Evolutionary conservation across 2,888 invertebrate species (phyloP).

Genomic region (Thereva nobilitata): DNA sequence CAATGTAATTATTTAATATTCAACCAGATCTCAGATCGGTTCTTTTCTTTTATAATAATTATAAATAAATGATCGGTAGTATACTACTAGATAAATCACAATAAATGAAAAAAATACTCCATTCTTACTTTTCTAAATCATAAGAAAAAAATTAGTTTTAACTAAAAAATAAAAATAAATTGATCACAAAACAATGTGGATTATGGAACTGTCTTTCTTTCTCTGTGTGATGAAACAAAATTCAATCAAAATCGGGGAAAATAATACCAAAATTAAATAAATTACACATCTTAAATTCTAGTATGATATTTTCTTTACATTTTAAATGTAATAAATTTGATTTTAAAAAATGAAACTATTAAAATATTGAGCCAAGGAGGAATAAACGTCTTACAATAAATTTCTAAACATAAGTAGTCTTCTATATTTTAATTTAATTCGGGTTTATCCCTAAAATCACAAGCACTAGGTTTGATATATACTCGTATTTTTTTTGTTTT

Average conservation of each 20-base stretch:
- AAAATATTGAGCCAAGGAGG: no score
- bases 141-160: background rate
- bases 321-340: no score
- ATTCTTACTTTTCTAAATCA: background rate
- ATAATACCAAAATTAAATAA: no score
- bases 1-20: no score
- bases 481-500: background rate
- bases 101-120: background rate
- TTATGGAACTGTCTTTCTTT: background rate
- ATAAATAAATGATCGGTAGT: background rate
- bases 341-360: no score
- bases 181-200: background rate
- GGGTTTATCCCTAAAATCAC: background rate
- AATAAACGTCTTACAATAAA: constrained; percentile 1
- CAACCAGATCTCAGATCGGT: no score
- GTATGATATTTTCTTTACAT: no score
- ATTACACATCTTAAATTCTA: no score
- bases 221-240: no score
- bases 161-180: background rate
- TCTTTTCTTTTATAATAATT: no score
- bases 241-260: no score
- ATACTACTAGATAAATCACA: background rate
- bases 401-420: constrained; percentile 7
- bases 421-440: background rate
- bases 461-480: constrained; percentile 11